Percentiles rank a stretch among this genome's conserved stretches.
These are phyloP conservation scores for Diadumene lineata DNA, from an alignment of 92 coral and sea anemone genomes.

Conservation along the genomic window DNA sequence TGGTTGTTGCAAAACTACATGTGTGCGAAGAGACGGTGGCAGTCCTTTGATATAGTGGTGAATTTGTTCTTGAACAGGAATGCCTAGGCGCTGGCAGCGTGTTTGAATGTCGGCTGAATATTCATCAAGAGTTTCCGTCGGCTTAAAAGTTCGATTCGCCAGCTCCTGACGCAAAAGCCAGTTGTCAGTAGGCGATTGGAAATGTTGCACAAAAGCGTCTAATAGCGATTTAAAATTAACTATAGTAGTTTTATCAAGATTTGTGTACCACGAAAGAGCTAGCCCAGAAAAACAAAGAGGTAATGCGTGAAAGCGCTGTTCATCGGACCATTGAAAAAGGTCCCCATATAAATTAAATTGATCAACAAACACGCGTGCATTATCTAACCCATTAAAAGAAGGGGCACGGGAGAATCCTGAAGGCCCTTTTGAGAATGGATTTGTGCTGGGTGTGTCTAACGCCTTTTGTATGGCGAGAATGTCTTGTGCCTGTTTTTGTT, in stretches of 20 bases:
- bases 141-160: constrained; percentile 1
- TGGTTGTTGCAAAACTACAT: too few relatives aligned
- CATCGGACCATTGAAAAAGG: background rate
- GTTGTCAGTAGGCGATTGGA: constrained; percentile 1
- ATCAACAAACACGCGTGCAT: too few relatives aligned
- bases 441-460: too few relatives aligned
- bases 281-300: constrained; percentile 1
- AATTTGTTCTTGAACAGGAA: too few relatives aligned
- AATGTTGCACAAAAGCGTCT: background rate
- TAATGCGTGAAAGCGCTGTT: background rate
- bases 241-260: background rate
- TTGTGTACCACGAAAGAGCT: background rate
- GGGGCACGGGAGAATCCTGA: too few relatives aligned
- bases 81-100: constrained; percentile 21
- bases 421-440: too few relatives aligned
- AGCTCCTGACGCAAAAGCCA: constrained; percentile 29
- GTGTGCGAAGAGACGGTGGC: too few relatives aligned
- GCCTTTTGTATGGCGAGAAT: too few relatives aligned
- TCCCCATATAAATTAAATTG: background rate
- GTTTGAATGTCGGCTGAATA: constrained; percentile 16
- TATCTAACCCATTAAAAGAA: too few relatives aligned
- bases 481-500: too few relatives aligned
- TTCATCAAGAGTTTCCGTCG: background rate
- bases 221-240: background rate
- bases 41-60: too few relatives aligned